Conservation (phyloP, 1,140 invertebrate genomes). For the Dendrolimus kikuchii region DNA sequence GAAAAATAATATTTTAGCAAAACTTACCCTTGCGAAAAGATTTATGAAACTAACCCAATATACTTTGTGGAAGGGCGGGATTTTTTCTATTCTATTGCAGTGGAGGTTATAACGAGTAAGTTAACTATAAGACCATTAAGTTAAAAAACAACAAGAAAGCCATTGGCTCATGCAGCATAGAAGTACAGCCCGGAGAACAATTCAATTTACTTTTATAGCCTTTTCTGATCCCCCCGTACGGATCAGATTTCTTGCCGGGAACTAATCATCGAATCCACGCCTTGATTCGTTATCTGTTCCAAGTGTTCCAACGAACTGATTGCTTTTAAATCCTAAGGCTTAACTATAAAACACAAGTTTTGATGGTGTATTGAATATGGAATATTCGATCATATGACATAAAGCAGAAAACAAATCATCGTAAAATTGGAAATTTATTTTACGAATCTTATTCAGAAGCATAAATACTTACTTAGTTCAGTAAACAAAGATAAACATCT, state of each 20-base stretch:
- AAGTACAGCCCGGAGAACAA: slow-evolving; percentile 48
- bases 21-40: no score
- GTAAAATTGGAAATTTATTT: slow-evolving; percentile 5
- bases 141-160: slow-evolving; percentile 33
- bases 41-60: no score
- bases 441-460: not conserved
- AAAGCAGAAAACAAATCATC: no score
- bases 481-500: slow-evolving; percentile 4
- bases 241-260: slow-evolving; percentile 39
- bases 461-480: no score
- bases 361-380: slow-evolving; percentile 12
- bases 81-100: slow-evolving; percentile 6
- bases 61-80: not conserved
- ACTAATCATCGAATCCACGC: slow-evolving; percentile 49
- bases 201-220: slow-evolving; percentile 68
- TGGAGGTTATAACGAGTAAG: slow-evolving; percentile 18
- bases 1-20: not conserved
- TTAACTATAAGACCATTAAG: slow-evolving; percentile 29
- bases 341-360: slow-evolving; percentile 12
- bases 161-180: slow-evolving; percentile 27
- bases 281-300: slow-evolving; percentile 34
- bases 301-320: slow-evolving; percentile 24
- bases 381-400: not conserved
- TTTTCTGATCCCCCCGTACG: slow-evolving; percentile 38
- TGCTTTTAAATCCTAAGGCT: slow-evolving; percentile 23